Conservation (phyloP, 2,797 vertebrate genomes). For the Micrastur ruficollis region DNA sequence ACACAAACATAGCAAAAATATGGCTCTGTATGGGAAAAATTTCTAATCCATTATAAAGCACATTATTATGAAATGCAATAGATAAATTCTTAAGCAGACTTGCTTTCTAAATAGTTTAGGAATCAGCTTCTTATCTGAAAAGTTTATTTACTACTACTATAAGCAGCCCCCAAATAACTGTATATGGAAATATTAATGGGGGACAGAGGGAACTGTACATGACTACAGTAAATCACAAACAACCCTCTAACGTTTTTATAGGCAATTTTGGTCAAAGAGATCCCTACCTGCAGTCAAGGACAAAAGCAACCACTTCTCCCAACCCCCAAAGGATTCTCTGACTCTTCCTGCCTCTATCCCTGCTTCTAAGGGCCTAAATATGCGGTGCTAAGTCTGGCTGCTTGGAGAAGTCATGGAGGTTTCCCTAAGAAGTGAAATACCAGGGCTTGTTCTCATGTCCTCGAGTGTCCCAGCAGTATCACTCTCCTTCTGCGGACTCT, state of each 20-base stretch:
- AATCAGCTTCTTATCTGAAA: not conserved
- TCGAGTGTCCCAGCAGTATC: not conserved
- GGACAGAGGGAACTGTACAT: not conserved
- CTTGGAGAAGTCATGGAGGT: not conserved
- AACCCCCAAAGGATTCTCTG: not conserved
- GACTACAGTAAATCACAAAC: not conserved
- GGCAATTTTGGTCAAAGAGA: not conserved
- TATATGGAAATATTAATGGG: not conserved
- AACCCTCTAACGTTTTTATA: not conserved
- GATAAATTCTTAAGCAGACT: not conserved
- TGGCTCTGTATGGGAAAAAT: not conserved
- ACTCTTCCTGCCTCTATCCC: not conserved
- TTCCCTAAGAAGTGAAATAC: not conserved
- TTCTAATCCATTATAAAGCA: not conserved
- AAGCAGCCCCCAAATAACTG: not conserved
- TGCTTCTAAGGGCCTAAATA: not conserved
- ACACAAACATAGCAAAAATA: not conserved
- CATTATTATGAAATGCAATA: not conserved
- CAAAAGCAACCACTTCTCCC: not conserved
- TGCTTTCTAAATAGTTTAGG: not conserved
- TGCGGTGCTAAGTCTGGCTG: not conserved
- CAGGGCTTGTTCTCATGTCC: not conserved
- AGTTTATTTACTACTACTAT: not conserved
- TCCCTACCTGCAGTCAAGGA: not conserved
- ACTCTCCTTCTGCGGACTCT: accelerated